phyloP scores from a whole-genome alignment of 2,113 vertebrate genomes.

The Gasterosteus nipponicus region DNA sequence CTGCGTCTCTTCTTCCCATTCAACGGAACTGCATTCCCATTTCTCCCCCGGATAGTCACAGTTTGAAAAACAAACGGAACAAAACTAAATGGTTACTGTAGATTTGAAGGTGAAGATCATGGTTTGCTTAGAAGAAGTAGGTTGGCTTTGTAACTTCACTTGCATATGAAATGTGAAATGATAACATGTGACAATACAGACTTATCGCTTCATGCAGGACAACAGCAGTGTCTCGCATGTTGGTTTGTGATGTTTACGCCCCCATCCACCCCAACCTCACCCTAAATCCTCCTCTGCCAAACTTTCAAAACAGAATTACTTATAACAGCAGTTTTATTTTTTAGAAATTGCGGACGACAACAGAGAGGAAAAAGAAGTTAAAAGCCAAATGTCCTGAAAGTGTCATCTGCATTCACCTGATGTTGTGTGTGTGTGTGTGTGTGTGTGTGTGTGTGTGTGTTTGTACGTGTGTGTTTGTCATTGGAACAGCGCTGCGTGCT shows the following conservation, averaged over 20 bases:
- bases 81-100: too few relatives aligned
- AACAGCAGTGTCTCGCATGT: not conserved
- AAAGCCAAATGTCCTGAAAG: not conserved
- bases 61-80: not conserved
- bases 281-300: too few relatives aligned
- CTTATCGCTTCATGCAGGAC: not conserved
- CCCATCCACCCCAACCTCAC: not conserved
- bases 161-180: not conserved
- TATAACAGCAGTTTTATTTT: not conserved
- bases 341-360: not conserved
- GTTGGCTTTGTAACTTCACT: not conserved
- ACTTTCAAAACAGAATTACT: too few relatives aligned
- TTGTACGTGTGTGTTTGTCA: not conserved
- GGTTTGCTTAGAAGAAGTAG: not conserved
- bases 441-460: conserved; percentile 1
- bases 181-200: not conserved
- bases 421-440: not conserved
- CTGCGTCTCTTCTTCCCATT: not conserved
- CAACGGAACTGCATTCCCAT: not conserved
- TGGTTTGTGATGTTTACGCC: not conserved
- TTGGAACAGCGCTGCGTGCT: conserved; percentile 21
- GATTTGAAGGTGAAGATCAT: not conserved
- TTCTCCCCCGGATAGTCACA: not conserved
- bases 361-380: not conserved
- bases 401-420: not conserved